Conservation (phyloP, 1,140 invertebrate species). For the Hylaeus volcanicus region DNA sequence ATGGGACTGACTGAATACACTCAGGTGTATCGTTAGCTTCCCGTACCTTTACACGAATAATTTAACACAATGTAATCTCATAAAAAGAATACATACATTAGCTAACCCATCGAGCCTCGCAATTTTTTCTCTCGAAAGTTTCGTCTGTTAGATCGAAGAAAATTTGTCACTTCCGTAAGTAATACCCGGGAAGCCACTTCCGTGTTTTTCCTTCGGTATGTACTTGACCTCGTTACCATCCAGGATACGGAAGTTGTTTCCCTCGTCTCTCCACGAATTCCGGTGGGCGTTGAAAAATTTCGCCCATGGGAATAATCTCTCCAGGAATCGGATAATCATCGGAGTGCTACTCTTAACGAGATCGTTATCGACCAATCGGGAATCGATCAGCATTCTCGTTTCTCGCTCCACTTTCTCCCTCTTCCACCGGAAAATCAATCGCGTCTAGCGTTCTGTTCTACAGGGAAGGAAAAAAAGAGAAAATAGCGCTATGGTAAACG, state of each 20-base stretch:
- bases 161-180: too few relatives aligned
- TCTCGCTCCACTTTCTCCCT: not conserved
- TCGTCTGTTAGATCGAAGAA: too few relatives aligned
- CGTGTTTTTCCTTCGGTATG: too few relatives aligned
- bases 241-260: not conserved
- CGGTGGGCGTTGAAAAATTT: not conserved
- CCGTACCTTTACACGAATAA: too few relatives aligned
- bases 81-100: too few relatives aligned
- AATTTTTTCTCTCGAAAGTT: too few relatives aligned
- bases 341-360: not conserved
- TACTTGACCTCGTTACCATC: too few relatives aligned
- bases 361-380: conserved; percentile 33
- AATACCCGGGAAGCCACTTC: too few relatives aligned
- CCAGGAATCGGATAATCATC: conserved; percentile 6
- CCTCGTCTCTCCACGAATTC: not conserved
- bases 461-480: not conserved
- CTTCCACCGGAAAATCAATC: not conserved
- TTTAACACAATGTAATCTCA: too few relatives aligned
- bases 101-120: too few relatives aligned
- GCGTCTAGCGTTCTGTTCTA: not conserved
- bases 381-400: not conserved
- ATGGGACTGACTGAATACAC: too few relatives aligned
- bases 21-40: too few relatives aligned
- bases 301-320: not conserved
- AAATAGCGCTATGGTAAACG: not conserved